Evolutionary conservation across 2,797 vertebrate genomes (phyloP), one percentile per base, ranked within the genome.

Genomic region (Acrocephalus scirpaceus): DNA sequence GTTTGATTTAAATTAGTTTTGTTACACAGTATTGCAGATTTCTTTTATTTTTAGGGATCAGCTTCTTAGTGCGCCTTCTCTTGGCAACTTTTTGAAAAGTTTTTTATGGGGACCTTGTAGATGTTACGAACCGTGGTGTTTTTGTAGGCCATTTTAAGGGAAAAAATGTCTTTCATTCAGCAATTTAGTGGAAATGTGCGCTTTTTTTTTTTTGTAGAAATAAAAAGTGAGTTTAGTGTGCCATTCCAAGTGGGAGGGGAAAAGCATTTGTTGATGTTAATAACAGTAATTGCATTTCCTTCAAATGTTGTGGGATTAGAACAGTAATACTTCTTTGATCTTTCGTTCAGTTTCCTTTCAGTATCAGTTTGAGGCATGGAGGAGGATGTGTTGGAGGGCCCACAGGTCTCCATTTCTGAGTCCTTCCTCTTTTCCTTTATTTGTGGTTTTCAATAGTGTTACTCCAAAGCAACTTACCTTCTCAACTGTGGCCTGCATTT

Each of bases 1-100:
- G 45, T 86, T 95, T 91, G 54, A 83, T 87, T 88, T 82, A 58
- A 79, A 66, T 94, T 62, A 75, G 36, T 76, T 91, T 65, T 76
- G 32, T 87, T 95, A 26, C 50, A 62, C 36, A 86, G 9, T 60
- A 23, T 69, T 64, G 40, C 58, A 64, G 72, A 8, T 56, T 90
- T 47, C 21, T 90, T 84, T 80, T 69, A 60, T 71, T 95, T 18
- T 84, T 69, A 67, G 42, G 67, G 50, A 61, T 62, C 60, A 62
- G 10, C 50, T 82, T 53, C 21, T 57, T 45, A 38, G 22, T 58
- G 32, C 12, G 30, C 16, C 32, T 71, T 79, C 36, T 60, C 13
- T 48, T 23, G 42, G 26, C 10, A 45, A 18, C 29, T 80, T 64
- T 80, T 88, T 47, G 21, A 34, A 51, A 77, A 73, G 21, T 2